These are phyloP conservation scores for Drosophila parthenogenetica DNA, from an alignment of 2,888 invertebrate genomes.

Conservation along the genomic window DNA sequence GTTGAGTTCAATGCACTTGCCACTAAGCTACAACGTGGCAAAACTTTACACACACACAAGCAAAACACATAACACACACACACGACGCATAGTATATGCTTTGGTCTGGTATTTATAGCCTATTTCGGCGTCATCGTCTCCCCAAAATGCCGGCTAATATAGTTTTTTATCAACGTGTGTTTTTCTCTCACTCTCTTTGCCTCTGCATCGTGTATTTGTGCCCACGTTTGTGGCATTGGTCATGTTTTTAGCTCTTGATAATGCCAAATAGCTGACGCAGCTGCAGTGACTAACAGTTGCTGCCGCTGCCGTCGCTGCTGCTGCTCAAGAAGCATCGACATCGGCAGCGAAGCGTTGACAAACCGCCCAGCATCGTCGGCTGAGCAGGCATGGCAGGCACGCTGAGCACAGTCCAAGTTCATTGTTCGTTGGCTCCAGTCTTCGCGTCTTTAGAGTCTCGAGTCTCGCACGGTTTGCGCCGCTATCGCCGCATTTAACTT, in stretches of 20 bases:
- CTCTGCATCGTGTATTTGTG: slow-evolving; percentile 18
- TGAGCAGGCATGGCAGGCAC: slow-evolving; percentile 12
- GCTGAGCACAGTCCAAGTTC: slow-evolving; percentile 67
- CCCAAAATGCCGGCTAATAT: slow-evolving; percentile 60
- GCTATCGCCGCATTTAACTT: slow-evolving; percentile 45
- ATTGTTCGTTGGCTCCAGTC: slow-evolving; percentile 73
- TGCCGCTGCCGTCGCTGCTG: slow-evolving; percentile 27
- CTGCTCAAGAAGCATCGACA: slow-evolving; percentile 46
- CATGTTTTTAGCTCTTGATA: slow-evolving; percentile 63
- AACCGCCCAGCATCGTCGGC: slow-evolving; percentile 48
- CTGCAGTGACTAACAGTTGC: slow-evolving; percentile 55
- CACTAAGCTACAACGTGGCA: slow-evolving; percentile 58
- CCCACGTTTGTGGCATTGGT: slow-evolving; percentile 67
- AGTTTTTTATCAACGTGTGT: slow-evolving; percentile 61
- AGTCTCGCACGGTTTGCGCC: slow-evolving; percentile 65
- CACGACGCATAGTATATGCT: slow-evolving; percentile 14
- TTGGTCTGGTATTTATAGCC: slow-evolving; percentile 59
- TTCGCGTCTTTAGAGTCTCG: slow-evolving; percentile 31
- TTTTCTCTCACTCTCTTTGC: slow-evolving; percentile 6
- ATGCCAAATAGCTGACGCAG: slow-evolving; percentile 64
- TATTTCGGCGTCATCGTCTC: slow-evolving; percentile 50
- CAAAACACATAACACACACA: slow-evolving; percentile 24
- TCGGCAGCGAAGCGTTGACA: slow-evolving; percentile 75
- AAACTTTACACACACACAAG: slow-evolving; percentile 46
- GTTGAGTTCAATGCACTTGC: slow-evolving; percentile 73